Evolutionary conservation across 2,888 invertebrate genomes (phyloP), one percentile per base, ranked within the genome.

Genomic region (Melanargia galathea): DNA sequence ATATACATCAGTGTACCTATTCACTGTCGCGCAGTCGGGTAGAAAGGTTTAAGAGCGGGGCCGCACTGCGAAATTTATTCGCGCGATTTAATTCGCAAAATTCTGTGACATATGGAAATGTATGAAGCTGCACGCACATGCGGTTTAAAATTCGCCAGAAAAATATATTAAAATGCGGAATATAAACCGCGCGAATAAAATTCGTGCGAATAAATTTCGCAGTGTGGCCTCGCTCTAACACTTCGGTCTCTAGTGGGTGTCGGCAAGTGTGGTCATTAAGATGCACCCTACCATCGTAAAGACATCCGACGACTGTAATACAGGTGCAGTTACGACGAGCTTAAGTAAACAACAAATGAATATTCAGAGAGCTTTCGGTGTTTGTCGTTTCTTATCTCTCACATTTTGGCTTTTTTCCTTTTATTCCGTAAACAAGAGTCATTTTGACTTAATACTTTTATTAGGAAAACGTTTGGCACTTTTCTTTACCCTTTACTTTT

Each of bases 241-340:
- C n/a, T n/a, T n/a, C n/a, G 55, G 71, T 66, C 70, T 60, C 2
- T 18, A 33, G 16, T 30, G 7, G 18, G 18, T 18, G 33, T 30
- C 11, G 3, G 16, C 18, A 30, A 33, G 38, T 6, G 0, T 38
- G n/a, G 16, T 16, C 16, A 79, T 83, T 85, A 74, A 75, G 78
- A 84, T 85, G 81, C 84, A 84, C 84, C 85, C 84, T 76, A 65
- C 61, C 67, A 74, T 73, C 72, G 77, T 85, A 82, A 84, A 84
- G 78, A 81, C 77, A 76, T 73, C 69, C 69, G 62, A 63, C 67
- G 71, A 71, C 71, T 67, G 73, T 71, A 71, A 70, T 54, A 48
- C 62, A 71, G 62, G 69, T 60, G 61, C 68, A 62, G 60, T 70
- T 75, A 56, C 40, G 22, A 38, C 35, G 16, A 38, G 75, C 78